Base-by-base conservation (phyloP, 1,140 invertebrate genomes). In the Drosophila pandora region DNA sequence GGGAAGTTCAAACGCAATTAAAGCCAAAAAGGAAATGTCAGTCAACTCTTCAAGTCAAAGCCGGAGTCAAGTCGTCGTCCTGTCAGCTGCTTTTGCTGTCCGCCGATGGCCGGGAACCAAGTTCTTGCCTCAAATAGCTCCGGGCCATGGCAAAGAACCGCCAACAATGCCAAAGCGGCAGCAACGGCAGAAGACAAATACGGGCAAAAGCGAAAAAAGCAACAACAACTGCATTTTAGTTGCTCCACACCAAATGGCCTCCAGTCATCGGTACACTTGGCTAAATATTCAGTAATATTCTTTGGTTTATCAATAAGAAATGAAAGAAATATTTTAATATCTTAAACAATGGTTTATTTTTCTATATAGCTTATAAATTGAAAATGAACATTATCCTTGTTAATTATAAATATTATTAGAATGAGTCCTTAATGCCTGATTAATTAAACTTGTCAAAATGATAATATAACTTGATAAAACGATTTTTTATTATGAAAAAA, bases 181-280 rank as follows among this genome's bases (percentile, higher is more conserved):
- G n/a, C 56, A 72, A 21, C 65, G 55, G 13, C 56, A 64, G 7
- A 67, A 43, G 57, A 62, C 23, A 70, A 73, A 48, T 56, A 60
- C 34, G 52, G 59, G 23, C 43, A 62, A 60, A 57, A 61, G 56
- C 61, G 76, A 67, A 65, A 72, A 62, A 73, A 63, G 65, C 79
- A 83, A 80, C 72, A 84, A 76, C 80, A 84, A 87, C 69, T 85
- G 82, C 82, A 85, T 87, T 85, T 76, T 85, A 87, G 82, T 87
- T 85, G 83, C 82, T 74, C 69, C 78, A 65, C 65, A 68, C 79
- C 55, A 82, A 87, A 85, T 58, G 45, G 48, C 83, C 69, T 52
- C 43, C 41, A 53, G 82, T 70, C 63, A 30, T 53, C 22, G 21
- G 1, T 56, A 32, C 71, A 74, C 60, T 57, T 22, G 1, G 1